Evolutionary conservation across 2,797 vertebrate genomes (phyloP).

Genomic region (Limosa lapponica): DNA sequence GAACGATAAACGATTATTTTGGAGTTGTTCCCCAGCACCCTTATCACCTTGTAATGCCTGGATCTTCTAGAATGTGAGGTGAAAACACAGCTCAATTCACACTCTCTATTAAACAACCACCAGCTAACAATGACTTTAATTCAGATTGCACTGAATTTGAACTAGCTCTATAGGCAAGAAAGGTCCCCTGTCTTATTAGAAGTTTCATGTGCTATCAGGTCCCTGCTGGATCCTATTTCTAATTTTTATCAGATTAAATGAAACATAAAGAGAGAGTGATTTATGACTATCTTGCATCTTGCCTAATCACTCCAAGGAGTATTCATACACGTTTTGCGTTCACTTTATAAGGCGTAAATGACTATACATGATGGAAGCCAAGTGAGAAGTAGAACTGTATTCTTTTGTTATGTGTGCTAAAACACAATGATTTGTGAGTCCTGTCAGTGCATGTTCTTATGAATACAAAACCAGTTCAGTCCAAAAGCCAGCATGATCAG

Average conservation of each 20-base stretch:
- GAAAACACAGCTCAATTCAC: conserved; percentile 17
- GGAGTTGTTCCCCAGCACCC: not conserved
- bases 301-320: conserved; percentile 8
- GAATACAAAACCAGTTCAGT: not conserved
- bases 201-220: conserved; percentile 36
- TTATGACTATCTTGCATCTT: conserved; percentile 20
- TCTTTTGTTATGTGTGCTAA: not conserved
- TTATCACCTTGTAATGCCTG: not conserved
- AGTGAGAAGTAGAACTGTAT: not conserved
- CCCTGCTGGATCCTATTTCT: conserved; percentile 25
- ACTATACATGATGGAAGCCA: not conserved
- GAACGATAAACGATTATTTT: not conserved
- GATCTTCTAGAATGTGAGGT: not conserved
- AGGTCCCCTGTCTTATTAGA: conserved; percentile 41
- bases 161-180: conserved; percentile 21
- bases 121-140: conserved; percentile 45
- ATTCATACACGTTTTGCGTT: not conserved
- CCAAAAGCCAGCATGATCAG: not conserved
- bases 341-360: conserved; percentile 31
- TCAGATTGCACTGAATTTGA: conserved; percentile 36
- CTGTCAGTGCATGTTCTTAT: not conserved
- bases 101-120: not conserved
- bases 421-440: not conserved
- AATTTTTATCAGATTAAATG: conserved; percentile 53
- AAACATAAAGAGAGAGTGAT: conserved; percentile 28